Conservation (phyloP, 1,140 invertebrate genomes). For the Atta colombica region DNA sequence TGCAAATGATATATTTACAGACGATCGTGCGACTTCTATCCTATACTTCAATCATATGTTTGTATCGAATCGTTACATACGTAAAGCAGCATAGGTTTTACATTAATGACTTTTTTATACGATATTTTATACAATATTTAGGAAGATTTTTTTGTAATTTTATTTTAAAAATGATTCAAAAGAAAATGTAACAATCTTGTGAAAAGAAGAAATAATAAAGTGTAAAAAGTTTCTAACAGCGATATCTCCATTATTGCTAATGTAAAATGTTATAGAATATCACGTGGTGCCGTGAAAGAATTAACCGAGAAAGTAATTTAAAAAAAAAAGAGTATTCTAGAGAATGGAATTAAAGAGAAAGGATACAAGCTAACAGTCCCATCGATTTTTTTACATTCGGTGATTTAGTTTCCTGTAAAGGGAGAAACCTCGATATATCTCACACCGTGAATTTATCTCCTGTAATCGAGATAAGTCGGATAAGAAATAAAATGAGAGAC, state of each 20-base stretch:
- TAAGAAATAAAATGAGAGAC: conserved; percentile 46
- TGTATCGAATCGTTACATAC: background rate
- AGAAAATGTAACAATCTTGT: background rate
- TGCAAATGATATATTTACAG: background rate
- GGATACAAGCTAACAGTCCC: background rate
- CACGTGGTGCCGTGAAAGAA: no score
- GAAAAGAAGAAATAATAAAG: background rate
- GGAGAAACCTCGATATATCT: background rate
- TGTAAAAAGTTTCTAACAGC: background rate
- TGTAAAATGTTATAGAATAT: background rate
- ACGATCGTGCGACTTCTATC: background rate
- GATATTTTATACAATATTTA: background rate
- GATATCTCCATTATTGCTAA: background rate
- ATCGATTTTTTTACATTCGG: background rate
- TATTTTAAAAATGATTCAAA: background rate
- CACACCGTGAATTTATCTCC: conserved; percentile 34
- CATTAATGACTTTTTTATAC: background rate
- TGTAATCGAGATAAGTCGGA: conserved; percentile 26
- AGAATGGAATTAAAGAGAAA: background rate
- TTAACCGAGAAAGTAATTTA: background rate
- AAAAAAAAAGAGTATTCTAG: background rate
- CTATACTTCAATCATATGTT: background rate
- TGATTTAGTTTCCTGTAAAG: conserved; percentile 6
- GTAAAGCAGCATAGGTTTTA: background rate
- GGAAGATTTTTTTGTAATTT: background rate